Conservation (phyloP, 2,888 invertebrate species). For the Cantharis nigra region DNA sequence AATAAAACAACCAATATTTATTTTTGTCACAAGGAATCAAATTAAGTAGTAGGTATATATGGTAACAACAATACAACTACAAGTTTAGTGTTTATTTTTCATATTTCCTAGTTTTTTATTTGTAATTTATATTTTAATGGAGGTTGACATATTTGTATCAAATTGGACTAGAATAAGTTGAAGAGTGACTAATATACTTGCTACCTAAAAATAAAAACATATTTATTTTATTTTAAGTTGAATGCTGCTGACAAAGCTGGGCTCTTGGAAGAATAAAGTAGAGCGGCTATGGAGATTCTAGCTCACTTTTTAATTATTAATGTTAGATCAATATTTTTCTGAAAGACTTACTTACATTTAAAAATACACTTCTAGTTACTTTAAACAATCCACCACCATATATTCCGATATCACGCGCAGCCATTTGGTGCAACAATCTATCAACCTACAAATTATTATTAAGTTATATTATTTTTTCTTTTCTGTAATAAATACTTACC, state of each 20-base stretch:
- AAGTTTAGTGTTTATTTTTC: neutral
- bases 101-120: neutral
- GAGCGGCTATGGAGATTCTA: too few relatives aligned
- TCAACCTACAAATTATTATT: slow-evolving; percentile 15
- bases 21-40: too few relatives aligned
- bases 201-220: slow-evolving; percentile 9
- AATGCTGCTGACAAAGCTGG: too few relatives aligned
- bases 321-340: too few relatives aligned
- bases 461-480: neutral
- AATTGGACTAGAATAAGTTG: slow-evolving; percentile 28
- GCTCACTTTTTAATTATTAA: too few relatives aligned
- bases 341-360: slow-evolving; percentile 11
- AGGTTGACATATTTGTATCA: slow-evolving; percentile 8
- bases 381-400: slow-evolving; percentile 21
- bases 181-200: slow-evolving; percentile 21
- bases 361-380: slow-evolving; percentile 15
- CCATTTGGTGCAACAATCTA: slow-evolving; percentile 23
- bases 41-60: too few relatives aligned
- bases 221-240: too few relatives aligned
- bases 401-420: slow-evolving; percentile 12
- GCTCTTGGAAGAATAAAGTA: too few relatives aligned
- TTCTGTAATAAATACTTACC: neutral
- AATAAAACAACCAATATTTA: too few relatives aligned
- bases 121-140: slow-evolving; percentile 1
- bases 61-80: too few relatives aligned